Evolutionary conservation across 2,888 invertebrate genomes (phyloP).

Genomic region (Cosmorhoe ocellata): DNA sequence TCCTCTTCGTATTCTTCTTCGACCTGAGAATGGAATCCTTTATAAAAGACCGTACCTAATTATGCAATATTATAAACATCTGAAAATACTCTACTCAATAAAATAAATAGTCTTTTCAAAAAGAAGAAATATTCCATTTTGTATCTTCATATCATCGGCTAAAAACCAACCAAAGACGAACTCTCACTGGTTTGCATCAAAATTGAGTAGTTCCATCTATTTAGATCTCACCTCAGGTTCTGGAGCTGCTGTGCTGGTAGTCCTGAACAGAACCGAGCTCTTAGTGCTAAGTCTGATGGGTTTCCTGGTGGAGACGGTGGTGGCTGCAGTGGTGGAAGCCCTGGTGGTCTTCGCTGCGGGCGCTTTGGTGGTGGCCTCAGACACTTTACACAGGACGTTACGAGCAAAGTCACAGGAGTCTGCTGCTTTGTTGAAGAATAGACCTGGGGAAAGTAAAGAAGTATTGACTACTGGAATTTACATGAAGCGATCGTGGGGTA

Average conservation of each 20-base stretch:
- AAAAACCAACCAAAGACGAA: too few relatives aligned
- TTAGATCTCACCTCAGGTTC: slow-evolving; percentile 57
- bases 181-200: too few relatives aligned
- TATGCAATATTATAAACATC: too few relatives aligned
- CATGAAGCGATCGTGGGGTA: too few relatives aligned
- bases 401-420: slow-evolving; percentile 96
- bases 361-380: slow-evolving; percentile 79
- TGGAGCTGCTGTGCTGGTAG: slow-evolving; percentile 60
- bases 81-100: too few relatives aligned
- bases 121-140: too few relatives aligned
- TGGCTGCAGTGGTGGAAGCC: slow-evolving; percentile 65
- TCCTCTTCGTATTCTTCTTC: slow-evolving; percentile 64
- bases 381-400: slow-evolving; percentile 91
- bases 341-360: slow-evolving; percentile 57
- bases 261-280: slow-evolving; percentile 64
- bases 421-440: slow-evolving; percentile 94
- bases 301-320: slow-evolving; percentile 57
- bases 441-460: slow-evolving; percentile 73
- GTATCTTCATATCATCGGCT: too few relatives aligned
- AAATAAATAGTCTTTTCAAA: too few relatives aligned
- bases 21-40: slow-evolving; percentile 30
- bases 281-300: slow-evolving; percentile 71
- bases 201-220: too few relatives aligned
- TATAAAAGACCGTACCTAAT: slow-evolving; percentile 2
- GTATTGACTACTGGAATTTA: too few relatives aligned